A percentile compares a stretch with the other conserved stretches of the same genome.
Conservation (phyloP, 2,113 vertebrate genomes). For the Tricholaema leucomelas region DNA sequence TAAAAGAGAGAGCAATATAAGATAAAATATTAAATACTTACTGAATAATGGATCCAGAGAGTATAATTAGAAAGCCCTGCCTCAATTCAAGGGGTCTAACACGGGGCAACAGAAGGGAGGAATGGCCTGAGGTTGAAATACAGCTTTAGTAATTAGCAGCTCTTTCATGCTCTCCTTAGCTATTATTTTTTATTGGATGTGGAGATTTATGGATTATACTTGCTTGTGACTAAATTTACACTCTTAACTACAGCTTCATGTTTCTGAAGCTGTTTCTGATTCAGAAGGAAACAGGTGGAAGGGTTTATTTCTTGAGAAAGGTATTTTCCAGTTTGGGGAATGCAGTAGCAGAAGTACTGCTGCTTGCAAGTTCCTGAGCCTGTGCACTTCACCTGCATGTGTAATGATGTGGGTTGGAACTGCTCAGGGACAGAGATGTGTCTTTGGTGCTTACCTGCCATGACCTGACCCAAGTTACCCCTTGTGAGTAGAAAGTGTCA, state of each 20-base stretch:
- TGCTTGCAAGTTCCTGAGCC: background rate
- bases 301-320: background rate
- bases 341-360: background rate
- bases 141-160: slow-evolving; percentile 23
- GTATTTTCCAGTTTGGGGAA: background rate
- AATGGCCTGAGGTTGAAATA: slow-evolving; percentile 17
- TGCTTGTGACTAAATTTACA: slow-evolving; percentile 14
- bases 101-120: background rate
- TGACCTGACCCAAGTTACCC: background rate
- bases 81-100: background rate
- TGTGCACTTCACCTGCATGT: rapidly evolving
- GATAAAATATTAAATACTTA: background rate
- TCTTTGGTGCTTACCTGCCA: background rate
- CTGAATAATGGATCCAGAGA: background rate
- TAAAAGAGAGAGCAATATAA: background rate
- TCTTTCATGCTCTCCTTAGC: background rate
- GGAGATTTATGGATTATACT: slow-evolving; percentile 36
- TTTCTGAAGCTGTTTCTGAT: slow-evolving; percentile 17
- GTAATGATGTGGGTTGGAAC: rapidly evolving
- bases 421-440: no score
- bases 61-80: background rate
- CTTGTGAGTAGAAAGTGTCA: background rate
- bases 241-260: slow-evolving; percentile 40
- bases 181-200: slow-evolving; percentile 54
- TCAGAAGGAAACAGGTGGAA: background rate